Base-by-base conservation (phyloP, 2,797 vertebrate species). In the Tiaroga cobitis region DNA sequence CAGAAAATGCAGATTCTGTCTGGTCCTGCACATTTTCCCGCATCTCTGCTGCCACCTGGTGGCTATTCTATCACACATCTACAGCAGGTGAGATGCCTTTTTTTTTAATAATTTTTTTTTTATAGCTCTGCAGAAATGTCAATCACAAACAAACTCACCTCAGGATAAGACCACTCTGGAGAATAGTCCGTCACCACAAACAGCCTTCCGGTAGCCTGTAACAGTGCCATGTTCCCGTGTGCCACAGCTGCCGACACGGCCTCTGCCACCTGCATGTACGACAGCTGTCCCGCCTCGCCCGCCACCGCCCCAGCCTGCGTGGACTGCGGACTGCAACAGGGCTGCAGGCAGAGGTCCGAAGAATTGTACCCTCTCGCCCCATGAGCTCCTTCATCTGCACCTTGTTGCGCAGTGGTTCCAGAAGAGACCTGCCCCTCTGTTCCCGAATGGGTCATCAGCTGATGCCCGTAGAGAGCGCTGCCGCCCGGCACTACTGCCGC, bases 141-240 rank as follows among this genome's bases (percentile, higher is more conserved):
- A 43, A 39, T 51, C 41, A 41, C 51, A 61, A 29, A 41, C 51
- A 61, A 29, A 72, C 97, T 96, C 91, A 99, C 98, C 97, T 99
- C 98, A n/a, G 98, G 98, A 92, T 99, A 99, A 76, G 98, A 99
- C 98, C 98, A 99, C 91, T 99, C 98, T 2, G 98, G 98, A 78
- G 98, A 99, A 92, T 99, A 99, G 94, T 99, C 98, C 18, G 98
- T 99, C 94, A 99, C 97, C 94, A 97, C 96, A 94, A 99, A 99
- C 93, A 99, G 93, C 90, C 97, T 97, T 87, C 97, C 98, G 0
- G 96, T 96, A 91, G 97, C 97, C 94, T 97, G 98, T 54, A 99
- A 96, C 92, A 99, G 90, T 76, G 97, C 97, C 93, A 99, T 94
- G 81, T 96, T 93, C 91, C 96, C 96, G 92, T 97, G 97, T 90